Evolutionary conservation across 2,797 vertebrate genomes (phyloP).

Genomic region (Falco naumanni): DNA sequence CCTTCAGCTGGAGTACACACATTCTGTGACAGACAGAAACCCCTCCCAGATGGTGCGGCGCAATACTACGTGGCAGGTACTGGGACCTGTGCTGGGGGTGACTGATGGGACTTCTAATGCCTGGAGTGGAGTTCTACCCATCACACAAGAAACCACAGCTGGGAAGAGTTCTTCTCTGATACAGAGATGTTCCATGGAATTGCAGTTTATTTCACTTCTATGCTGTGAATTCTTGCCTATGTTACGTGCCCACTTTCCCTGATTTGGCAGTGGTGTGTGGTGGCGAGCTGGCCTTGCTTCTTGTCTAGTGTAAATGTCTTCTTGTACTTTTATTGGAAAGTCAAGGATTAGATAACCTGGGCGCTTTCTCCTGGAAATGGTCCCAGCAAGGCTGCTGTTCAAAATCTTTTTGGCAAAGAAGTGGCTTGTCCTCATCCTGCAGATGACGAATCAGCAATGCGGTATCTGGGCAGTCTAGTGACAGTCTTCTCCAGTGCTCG

Average conservation of each 20-base stretch:
- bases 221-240: neutral
- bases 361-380: neutral
- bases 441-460: neutral
- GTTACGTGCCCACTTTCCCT: neutral
- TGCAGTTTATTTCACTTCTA: neutral
- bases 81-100: neutral
- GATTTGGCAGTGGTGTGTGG: neutral
- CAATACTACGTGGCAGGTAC: constrained; percentile 99
- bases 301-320: neutral
- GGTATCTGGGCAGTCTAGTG: neutral
- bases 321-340: neutral
- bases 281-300: neutral
- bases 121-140: neutral
- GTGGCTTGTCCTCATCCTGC: neutral
- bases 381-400: constrained; percentile 29
- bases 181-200: neutral
- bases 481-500: neutral
- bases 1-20: constrained; percentile 92
- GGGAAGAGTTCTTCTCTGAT: neutral
- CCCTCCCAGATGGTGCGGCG: constrained; percentile 93
- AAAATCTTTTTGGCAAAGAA: neutral
- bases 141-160: neutral
- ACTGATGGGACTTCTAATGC: neutral
- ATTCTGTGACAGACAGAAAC: constrained; percentile 92
- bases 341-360: neutral